A percentile compares a stretch with the other conserved stretches of the same genome.
These are phyloP conservation scores for Selenia dentaria DNA, from an alignment of 2,888 invertebrate genomes.

Conservation along the genomic window DNA sequence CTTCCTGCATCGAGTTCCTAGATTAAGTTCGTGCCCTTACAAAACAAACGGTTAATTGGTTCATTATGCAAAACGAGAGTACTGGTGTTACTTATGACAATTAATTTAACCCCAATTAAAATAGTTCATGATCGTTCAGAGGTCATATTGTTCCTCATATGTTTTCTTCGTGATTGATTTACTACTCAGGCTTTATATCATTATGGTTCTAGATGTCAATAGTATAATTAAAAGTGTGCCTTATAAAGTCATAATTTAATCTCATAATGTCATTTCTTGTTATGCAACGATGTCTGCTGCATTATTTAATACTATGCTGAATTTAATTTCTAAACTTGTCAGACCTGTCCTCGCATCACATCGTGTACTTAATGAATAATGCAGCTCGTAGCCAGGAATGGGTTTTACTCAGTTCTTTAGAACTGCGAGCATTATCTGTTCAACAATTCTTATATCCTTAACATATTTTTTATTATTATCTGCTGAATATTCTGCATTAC, in stretches of 20 bases:
- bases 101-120: slow-evolving; percentile 78
- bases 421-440: slow-evolving; percentile 27
- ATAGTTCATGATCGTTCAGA: slow-evolving; percentile 30
- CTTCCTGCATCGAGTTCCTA: slow-evolving; percentile 6
- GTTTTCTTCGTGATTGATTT: too few species aligned
- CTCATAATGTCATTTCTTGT: neutral
- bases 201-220: too few species aligned
- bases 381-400: slow-evolving; percentile 40
- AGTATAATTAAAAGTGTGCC: too few species aligned
- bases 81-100: slow-evolving; percentile 61
- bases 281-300: slow-evolving; percentile 3
- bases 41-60: slow-evolving; percentile 32
- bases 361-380: slow-evolving; percentile 47
- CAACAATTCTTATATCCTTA: too few species aligned
- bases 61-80: slow-evolving; percentile 45
- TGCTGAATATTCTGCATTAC: too few species aligned
- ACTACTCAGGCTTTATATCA: too few species aligned
- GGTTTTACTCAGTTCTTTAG: slow-evolving; percentile 44
- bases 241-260: too few species aligned
- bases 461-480: too few species aligned
- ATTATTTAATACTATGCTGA: slow-evolving; percentile 7
- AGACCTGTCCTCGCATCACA: slow-evolving; percentile 40
- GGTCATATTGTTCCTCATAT: slow-evolving; percentile 26
- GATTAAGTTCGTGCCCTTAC: slow-evolving; percentile 16
- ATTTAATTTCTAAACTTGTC: slow-evolving; percentile 39